Conservation (phyloP, 2,113 vertebrate genomes). For the Stigmatopora nigra region DNA sequence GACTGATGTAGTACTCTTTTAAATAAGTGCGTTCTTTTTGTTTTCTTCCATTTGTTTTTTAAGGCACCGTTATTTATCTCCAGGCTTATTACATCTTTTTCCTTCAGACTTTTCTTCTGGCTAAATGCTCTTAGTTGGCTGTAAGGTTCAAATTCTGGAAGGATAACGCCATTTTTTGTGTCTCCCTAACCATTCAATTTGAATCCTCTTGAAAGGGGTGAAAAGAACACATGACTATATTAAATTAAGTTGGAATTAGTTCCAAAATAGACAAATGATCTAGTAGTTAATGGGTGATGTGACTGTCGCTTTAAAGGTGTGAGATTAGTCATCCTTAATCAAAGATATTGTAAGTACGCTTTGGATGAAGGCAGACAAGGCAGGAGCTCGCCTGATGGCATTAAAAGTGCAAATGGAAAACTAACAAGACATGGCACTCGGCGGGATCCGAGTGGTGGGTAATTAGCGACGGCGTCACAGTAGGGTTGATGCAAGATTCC, state of each 20-base stretch:
- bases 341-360: conserved; percentile 38
- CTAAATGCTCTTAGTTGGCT: not conserved
- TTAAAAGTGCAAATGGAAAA: conserved; percentile 54
- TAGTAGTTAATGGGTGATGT: conserved; percentile 1
- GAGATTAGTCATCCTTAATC: conserved; percentile 21
- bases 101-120: no score
- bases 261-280: not conserved
- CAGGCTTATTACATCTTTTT: no score
- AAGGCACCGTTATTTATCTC: no score
- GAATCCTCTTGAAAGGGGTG: not conserved
- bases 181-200: conserved; percentile 6
- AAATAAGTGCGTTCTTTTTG: no score
- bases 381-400: conserved; percentile 43
- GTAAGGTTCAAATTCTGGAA: conserved; percentile 23
- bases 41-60: no score
- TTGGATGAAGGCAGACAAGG: conserved; percentile 46
- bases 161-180: conserved; percentile 19
- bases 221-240: conserved; percentile 4
- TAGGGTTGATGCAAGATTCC: conserved; percentile 27
- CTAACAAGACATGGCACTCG: conserved; percentile 51
- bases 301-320: conserved; percentile 14
- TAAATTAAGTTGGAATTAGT: not conserved
- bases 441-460: conserved; percentile 40
- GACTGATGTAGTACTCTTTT: no score
- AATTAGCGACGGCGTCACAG: conserved; percentile 58